Base-by-base conservation (phyloP, 2,113 vertebrate genomes). In the Danio rerio region DNA sequence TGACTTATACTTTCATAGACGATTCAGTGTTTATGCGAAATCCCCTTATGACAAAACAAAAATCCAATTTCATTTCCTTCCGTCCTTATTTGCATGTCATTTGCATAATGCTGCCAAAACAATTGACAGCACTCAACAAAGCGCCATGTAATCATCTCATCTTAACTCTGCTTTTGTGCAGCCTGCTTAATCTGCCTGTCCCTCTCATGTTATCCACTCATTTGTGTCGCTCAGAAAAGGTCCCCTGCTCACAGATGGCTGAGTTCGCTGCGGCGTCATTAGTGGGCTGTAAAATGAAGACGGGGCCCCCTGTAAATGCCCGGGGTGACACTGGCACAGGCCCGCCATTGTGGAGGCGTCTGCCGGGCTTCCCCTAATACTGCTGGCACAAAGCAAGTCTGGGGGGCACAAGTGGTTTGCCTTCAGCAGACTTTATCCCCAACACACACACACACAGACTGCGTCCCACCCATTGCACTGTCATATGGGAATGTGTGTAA, bases 291-390 rank as follows among this genome's bases (percentile, higher is more conserved):
- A 58, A 78, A 78, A 69, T 7, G 49, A 69, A 53, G 49, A 9
- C 42, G 73, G 45, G 47, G 55, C 72, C 71, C 70, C 81, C 43
- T 53, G 18, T 69, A 53, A 66, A 56, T 53, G 78, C 86, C 86
- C 75, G 47, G 81, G 81, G 78, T 78, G 61, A 77, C 50, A 81
- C 47, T 81, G 86, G 86, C 86, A 87, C 84, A 87, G 68, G 78
- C 65, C 18, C 9, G 56, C 81, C 81, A 83, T 87, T 87, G 86
- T 85, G 63, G 78, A 18, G 18, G 65, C 70, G 80, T 81, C 80
- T 81, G 86, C 66, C 55, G 61, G 81, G 72, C 73, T 81, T 83
- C 81, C 74, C 78, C 82, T 40, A 66, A 75, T 58, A 84, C 65
- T 78, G 77, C 80, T 69, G 82, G 63, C 56, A 80, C 58, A 63